Base-by-base conservation (phyloP, 2,113 vertebrate genomes). In the Nyctibius bracteatus region DNA sequence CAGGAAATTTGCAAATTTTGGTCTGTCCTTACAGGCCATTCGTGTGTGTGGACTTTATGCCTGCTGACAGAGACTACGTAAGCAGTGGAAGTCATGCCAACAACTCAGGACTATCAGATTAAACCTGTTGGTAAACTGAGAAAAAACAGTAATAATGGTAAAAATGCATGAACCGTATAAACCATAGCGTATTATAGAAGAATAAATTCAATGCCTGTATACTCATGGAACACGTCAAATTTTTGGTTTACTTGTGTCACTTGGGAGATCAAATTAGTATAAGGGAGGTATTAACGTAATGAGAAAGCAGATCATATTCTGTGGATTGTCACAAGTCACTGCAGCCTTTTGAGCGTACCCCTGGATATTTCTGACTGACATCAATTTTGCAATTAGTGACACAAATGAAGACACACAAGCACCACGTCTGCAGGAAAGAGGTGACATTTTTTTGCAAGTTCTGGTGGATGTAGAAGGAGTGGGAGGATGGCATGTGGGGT, bases 401-500 rank as follows among this genome's bases (percentile, higher is more conserved):
- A 46, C 33, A 66, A 55, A 75, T 21, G 18, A 75, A 22, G 23
- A 67, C 12, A 37, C 12, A 65, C 3, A 59, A 14, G 3, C 14
- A 8, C 17, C 49, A 49, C 2, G 1, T 57, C 39, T 75, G 24
- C 70, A 51, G n/a, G 35, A 79, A 43, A 72, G 14, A 88, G 37
- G 33, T 17, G 37, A 31, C 1, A 0, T 35, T 33, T 49, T 61
- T 75, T 81, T 19, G 6, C 15, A n/a, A 3, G 21, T 30, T 78
- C 23, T 67, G 18, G 33, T 43, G 14, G 10, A 37, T 47, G 9
- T 30, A 20, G 61, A 52, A 43, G 70, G 46, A 3, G 6, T 15
- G 3, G 9, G 12, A 8, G 6, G 20, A 2, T 2, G 15, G 5
- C 3, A 27, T 55, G 10, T 57, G 13, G 7, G 8, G 7, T 4